Percentiles rank a stretch among this genome's conserved stretches.
Evolutionary conservation across 2,113 vertebrate genomes (phyloP).

Genomic region (Clarias batrachus): DNA sequence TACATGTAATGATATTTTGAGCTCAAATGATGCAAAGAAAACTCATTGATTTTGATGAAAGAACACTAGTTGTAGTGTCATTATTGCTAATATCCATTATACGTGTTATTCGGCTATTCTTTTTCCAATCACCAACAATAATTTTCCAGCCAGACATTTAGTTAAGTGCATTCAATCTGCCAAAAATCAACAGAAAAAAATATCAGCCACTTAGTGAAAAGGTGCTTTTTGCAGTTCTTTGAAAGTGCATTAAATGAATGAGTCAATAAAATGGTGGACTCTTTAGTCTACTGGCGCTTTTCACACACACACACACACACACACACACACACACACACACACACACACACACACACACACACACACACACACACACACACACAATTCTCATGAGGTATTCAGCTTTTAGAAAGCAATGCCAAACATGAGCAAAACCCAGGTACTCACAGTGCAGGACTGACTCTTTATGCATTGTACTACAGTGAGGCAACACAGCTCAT

Average conservation of each 20-base stretch:
- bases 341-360: background rate
- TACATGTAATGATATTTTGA: background rate
- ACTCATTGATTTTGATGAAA: background rate
- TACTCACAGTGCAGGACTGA: no score
- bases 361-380: no score
- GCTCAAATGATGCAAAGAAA: background rate
- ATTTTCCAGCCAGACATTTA: background rate
- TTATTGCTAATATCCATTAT: background rate
- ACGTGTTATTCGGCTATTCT: background rate
- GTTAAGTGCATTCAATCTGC: background rate
- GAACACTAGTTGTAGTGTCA: background rate
- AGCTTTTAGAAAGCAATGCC: background rate
- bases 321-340: background rate
- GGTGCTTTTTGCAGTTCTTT: constrained; percentile 14
- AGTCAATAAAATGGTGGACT: constrained; percentile 24
- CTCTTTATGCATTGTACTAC: background rate
- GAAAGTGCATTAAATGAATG: constrained; percentile 32
- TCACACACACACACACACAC: no score
- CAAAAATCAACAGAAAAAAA: background rate
- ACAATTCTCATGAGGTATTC: background rate
- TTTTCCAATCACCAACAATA: background rate
- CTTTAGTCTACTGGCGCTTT: background rate
- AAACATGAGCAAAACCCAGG: background rate
- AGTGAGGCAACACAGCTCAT: background rate
- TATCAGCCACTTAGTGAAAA: background rate